A percentile compares a stretch with the other conserved stretches of the same genome.
Conservation (phyloP, 1,140 invertebrate genomes). For the Macrostomum lignano region DNA sequence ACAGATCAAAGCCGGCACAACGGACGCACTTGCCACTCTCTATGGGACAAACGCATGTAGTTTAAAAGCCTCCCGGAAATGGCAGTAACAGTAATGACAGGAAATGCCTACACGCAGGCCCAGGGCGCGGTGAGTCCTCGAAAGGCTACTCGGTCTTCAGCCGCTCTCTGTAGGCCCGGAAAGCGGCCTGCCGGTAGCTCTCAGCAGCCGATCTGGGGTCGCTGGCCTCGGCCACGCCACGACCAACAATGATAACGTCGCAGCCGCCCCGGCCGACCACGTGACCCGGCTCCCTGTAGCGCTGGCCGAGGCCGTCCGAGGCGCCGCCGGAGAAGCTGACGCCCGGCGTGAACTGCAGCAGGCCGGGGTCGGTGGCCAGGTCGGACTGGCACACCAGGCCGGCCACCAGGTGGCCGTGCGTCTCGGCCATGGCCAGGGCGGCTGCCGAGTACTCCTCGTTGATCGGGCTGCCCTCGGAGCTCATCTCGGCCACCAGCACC, state of each 20-base stretch:
- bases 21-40: too few species aligned
- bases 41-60: too few species aligned
- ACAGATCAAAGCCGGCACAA: too few species aligned
- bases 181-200: conserved; percentile 37
- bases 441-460: conserved; percentile 36
- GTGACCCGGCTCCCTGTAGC: conserved; percentile 49
- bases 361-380: background rate
- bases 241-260: conserved; percentile 68
- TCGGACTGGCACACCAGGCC: conserved; percentile 54
- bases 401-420: conserved; percentile 40
- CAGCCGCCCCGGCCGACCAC: conserved; percentile 49
- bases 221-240: conserved; percentile 45
- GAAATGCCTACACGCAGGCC: too few species aligned
- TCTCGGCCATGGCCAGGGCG: conserved; percentile 32
- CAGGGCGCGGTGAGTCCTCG: too few species aligned
- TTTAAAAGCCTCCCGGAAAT: too few species aligned
- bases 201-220: conserved; percentile 37
- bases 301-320: conserved; percentile 37
- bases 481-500: conserved; percentile 51
- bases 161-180: too few species aligned
- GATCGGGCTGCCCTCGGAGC: conserved; percentile 45
- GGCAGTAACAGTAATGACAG: too few species aligned
- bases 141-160: too few species aligned
- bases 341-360: conserved; percentile 27
- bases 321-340: conserved; percentile 34